Percentiles rank a stretch among this genome's conserved stretches.
Evolutionary conservation across 2,888 invertebrate species (phyloP).

Genomic region (Actias luna): DNA sequence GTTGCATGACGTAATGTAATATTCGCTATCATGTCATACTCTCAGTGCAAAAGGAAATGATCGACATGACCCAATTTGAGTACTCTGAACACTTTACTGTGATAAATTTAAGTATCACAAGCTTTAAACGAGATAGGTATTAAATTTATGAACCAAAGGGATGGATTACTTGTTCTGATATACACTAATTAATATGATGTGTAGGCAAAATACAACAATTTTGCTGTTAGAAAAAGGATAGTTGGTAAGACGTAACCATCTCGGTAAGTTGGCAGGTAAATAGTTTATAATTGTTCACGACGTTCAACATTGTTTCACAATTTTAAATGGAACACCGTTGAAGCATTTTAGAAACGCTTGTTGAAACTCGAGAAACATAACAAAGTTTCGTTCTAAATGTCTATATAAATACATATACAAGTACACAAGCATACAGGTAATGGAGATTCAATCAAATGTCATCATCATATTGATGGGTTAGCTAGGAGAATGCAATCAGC

Average conservation of each 20-base stretch:
- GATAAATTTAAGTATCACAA: constrained; percentile 14
- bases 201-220: background rate
- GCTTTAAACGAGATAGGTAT: background rate
- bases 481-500: constrained; percentile 34
- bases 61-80: constrained; percentile 59
- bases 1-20: constrained; percentile 42
- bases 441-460: constrained; percentile 19
- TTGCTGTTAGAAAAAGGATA: background rate
- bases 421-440: constrained; percentile 11
- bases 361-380: constrained; percentile 13
- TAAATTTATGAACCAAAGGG: background rate
- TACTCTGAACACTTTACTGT: constrained; percentile 20
- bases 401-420: constrained; percentile 14
- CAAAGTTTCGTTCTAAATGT: constrained; percentile 11
- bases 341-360: constrained; percentile 14
- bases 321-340: constrained; percentile 4
- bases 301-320: constrained; percentile 12
- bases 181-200: background rate
- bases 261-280: background rate
- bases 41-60: constrained; percentile 41
- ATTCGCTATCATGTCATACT: constrained; percentile 42
- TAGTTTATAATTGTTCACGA: constrained; percentile 7
- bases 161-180: background rate
- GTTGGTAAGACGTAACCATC: background rate
- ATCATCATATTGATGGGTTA: constrained; percentile 26